These are phyloP conservation scores for Sorex maritimensis DNA, from an alignment of 2,797 vertebrate genomes.

Conservation along the genomic window DNA sequence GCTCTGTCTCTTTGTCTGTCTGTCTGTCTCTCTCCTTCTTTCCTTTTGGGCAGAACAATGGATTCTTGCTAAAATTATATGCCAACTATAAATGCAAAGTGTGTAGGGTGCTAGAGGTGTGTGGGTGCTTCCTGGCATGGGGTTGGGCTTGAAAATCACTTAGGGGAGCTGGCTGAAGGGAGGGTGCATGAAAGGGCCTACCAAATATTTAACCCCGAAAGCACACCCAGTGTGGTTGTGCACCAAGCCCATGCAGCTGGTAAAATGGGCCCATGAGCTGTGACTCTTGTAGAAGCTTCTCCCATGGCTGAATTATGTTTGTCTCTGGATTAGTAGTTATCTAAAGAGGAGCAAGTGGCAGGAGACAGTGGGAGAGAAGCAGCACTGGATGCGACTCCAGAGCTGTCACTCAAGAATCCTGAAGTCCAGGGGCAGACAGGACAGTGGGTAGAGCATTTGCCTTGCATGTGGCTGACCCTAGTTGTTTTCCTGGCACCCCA, in stretches of 20 bases:
- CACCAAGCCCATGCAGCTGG: neutral
- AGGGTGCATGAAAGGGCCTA: neutral
- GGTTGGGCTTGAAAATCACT: neutral
- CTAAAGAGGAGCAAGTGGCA: neutral
- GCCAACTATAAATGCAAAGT: neutral
- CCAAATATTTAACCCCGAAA: neutral
- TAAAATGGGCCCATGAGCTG: accelerated
- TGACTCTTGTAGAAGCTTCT: neutral
- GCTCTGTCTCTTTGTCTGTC: too few species aligned
- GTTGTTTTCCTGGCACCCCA: too few species aligned
- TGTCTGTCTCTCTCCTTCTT: too few species aligned
- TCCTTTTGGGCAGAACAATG: too few species aligned
- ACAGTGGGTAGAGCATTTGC: too few species aligned
- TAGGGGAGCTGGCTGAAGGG: neutral
- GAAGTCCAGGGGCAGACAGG: too few species aligned
- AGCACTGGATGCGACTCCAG: neutral
- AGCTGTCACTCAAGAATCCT: neutral
- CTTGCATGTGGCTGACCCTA: too few species aligned
- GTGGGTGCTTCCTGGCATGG: too few species aligned
- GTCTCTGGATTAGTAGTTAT: neutral
- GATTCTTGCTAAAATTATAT: neutral
- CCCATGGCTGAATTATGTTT: neutral
- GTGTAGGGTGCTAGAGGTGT: neutral
- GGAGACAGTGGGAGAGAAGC: neutral
- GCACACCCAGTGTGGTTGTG: neutral